Conservation (phyloP, 2,888 invertebrate species). For the Chloromyia formosa region DNA sequence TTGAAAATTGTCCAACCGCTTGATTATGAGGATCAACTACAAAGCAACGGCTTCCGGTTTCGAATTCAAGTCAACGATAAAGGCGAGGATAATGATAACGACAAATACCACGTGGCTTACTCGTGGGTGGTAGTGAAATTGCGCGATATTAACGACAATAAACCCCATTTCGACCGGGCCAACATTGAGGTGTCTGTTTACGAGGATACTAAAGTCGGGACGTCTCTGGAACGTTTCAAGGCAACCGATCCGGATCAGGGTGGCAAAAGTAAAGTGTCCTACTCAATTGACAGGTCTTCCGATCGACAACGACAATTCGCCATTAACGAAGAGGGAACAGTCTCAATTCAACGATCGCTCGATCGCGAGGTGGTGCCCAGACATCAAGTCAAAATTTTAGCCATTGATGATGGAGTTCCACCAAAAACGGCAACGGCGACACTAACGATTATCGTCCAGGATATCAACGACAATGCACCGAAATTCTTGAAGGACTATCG, state of each 20-base stretch:
- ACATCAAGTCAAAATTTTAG: conserved; percentile 95
- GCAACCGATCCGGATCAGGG: conserved; percentile 97
- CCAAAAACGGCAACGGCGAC: conserved; percentile 94
- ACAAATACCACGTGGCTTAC: conserved; percentile 96
- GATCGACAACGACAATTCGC: conserved; percentile 93
- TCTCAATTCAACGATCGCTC: conserved; percentile 89
- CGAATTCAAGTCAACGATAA: conserved; percentile 94
- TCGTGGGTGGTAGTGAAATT: conserved; percentile 94
- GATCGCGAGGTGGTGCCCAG: conserved; percentile 95
- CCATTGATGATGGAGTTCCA: conserved; percentile 93
- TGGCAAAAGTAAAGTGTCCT: conserved; percentile 89
- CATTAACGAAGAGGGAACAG: conserved; percentile 94
- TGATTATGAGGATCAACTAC: conserved; percentile 93
- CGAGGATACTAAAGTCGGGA: conserved; percentile 92
- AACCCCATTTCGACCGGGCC: conserved; percentile 91
- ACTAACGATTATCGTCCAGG: conserved; percentile 91
- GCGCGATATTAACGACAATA: conserved; percentile 96
- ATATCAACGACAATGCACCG: conserved; percentile 95
- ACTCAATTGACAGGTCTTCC: conserved; percentile 90
- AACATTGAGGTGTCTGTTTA: conserved; percentile 91
- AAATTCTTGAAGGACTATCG: conserved; percentile 92
- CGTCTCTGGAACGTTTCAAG: conserved; percentile 90
- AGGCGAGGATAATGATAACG: conserved; percentile 94
- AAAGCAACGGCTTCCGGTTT: conserved; percentile 94
- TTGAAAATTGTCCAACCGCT: conserved; percentile 94